phyloP scores from a whole-genome alignment of 2,888 invertebrate species.

The Arenicola marina region DNA sequence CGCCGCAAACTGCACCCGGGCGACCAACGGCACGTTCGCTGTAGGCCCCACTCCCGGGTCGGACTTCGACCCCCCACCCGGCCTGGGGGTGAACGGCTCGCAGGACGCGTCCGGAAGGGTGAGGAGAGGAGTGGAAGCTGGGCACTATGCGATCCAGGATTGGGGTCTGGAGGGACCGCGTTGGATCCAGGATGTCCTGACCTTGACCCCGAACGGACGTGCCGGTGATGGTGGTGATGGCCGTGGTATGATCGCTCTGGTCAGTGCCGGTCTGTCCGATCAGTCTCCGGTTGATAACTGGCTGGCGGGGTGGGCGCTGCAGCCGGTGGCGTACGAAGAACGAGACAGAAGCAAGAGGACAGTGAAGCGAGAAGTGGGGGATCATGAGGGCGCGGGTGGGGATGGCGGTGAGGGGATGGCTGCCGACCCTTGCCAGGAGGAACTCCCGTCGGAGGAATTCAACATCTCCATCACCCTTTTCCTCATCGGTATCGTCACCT shows the following conservation, averaged over 20 bases:
- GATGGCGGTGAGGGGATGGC: neutral
- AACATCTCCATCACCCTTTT: conserved; percentile 46
- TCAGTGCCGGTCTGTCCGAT: neutral
- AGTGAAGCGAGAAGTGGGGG: too few species aligned
- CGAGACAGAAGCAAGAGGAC: neutral
- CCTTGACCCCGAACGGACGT: neutral
- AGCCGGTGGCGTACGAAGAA: neutral
- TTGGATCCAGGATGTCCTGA: neutral
- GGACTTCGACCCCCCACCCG: too few species aligned
- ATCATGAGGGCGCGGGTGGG: neutral
- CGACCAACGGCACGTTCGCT: neutral
- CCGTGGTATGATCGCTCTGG: neutral
- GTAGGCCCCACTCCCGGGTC: neutral
- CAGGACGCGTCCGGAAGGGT: neutral
- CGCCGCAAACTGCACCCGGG: neutral
- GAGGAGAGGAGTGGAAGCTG: neutral
- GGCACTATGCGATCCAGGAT: neutral
- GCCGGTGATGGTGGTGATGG: too few species aligned
- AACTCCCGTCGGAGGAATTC: neutral
- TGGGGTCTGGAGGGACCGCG: too few species aligned
- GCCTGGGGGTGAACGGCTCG: too few species aligned
- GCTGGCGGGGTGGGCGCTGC: neutral
- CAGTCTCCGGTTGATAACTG: neutral
- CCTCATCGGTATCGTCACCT: conserved; percentile 52
- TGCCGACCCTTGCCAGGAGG: neutral